phyloP scores from a whole-genome alignment of 2,888 invertebrate species.

The Coelopa pilipes region DNA sequence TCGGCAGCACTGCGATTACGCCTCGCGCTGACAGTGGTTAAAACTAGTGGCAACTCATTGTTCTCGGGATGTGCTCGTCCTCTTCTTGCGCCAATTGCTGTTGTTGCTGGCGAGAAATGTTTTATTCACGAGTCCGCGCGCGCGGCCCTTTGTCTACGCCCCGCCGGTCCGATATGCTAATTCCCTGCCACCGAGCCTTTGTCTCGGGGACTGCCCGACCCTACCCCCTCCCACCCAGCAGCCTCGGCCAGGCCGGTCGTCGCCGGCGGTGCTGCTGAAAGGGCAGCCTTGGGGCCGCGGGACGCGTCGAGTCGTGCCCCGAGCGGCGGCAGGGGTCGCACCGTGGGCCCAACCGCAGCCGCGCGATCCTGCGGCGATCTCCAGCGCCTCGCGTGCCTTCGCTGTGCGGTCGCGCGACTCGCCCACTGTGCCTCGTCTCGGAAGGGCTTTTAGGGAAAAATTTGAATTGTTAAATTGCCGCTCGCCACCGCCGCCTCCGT shows the following conservation, averaged over 20 bases:
- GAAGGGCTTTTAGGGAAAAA: conserved; percentile 4
- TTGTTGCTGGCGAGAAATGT: conserved; percentile 24
- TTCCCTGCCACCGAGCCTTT: conserved; percentile 15
- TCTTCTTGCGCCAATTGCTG: not conserved
- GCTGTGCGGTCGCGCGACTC: not conserved
- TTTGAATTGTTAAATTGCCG: conserved; percentile 21
- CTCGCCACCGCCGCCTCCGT: too few relatives aligned
- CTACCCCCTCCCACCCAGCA: not conserved
- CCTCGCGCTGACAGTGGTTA: conserved; percentile 31
- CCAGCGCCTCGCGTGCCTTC: not conserved
- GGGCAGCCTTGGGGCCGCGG: too few relatives aligned
- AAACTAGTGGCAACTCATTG: conserved; percentile 30
- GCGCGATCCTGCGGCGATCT: not conserved
- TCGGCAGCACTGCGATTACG: conserved; percentile 31
- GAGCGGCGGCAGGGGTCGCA: too few relatives aligned
- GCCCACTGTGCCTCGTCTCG: not conserved
- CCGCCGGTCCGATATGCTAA: conserved; percentile 25
- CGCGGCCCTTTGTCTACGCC: conserved; percentile 13
- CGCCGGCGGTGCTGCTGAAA: not conserved
- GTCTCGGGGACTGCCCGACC: not conserved
- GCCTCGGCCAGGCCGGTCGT: not conserved
- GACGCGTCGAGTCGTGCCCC: too few relatives aligned
- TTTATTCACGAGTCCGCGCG: conserved; percentile 32
- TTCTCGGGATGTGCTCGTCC: not conserved
- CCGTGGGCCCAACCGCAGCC: not conserved